phyloP scores from a whole-genome alignment of 1,140 invertebrate genomes.

The Acromyrmex charruanus region DNA sequence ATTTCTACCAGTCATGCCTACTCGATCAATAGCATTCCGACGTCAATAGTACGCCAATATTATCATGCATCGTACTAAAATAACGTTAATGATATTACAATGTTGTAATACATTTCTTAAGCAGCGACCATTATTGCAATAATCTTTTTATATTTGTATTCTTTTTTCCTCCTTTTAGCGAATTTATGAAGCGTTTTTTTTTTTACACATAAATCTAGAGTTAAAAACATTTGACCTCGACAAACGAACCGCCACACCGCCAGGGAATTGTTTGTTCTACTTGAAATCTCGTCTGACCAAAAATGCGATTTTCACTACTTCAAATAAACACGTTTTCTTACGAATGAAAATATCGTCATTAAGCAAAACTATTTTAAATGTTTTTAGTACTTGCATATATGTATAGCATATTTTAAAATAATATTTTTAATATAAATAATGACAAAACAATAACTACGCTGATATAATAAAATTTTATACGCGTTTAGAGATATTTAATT shows the following conservation, averaged over 20 bases:
- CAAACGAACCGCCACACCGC: background rate
- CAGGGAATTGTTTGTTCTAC: conserved; percentile 6
- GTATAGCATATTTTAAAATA: background rate
- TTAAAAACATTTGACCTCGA: background rate
- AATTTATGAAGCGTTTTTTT: background rate
- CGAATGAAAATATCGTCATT: background rate
- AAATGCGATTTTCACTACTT: conserved; percentile 5
- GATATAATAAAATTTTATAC: background rate
- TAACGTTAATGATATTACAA: conserved; percentile 22
- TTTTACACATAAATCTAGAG: background rate
- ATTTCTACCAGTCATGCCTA: conserved; percentile 32
- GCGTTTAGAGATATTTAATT: background rate
- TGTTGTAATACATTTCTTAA: background rate
- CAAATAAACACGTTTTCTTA: background rate
- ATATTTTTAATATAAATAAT: background rate
- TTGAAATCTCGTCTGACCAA: conserved; percentile 3
- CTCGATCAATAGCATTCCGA: conserved; percentile 35
- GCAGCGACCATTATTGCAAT: background rate
- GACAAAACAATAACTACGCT: too few species aligned
- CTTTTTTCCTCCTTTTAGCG: background rate
- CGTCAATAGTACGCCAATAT: conserved; percentile 11
- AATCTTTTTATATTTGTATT: background rate
- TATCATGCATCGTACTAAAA: background rate
- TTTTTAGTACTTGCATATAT: background rate
- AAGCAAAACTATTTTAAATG: background rate